phyloP scores from a whole-genome alignment of 2,888 invertebrate species.

The Troides aeacus region DNA sequence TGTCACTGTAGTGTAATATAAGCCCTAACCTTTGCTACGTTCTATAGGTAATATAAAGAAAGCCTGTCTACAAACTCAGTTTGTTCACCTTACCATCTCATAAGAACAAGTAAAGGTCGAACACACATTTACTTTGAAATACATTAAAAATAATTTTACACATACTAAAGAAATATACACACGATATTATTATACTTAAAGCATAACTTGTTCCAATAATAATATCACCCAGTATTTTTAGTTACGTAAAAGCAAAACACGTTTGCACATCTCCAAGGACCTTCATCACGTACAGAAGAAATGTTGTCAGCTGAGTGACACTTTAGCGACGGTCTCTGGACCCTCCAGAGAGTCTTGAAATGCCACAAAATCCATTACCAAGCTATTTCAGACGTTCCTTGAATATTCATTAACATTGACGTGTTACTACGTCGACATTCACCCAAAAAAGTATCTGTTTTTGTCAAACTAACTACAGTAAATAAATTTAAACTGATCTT shows the following conservation, averaged over 20 bases:
- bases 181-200: too few species aligned
- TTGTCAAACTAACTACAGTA: background rate
- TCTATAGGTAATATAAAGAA: too few species aligned
- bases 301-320: constrained; percentile 21
- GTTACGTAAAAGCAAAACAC: background rate
- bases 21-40: too few species aligned
- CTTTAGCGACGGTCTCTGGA: constrained; percentile 15
- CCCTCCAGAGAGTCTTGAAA: constrained; percentile 17
- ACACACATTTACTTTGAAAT: too few species aligned
- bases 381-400: constrained; percentile 12
- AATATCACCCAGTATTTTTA: background rate
- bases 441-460: background rate
- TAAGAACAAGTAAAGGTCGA: too few species aligned
- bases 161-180: too few species aligned
- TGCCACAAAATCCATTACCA: constrained; percentile 20
- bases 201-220: too few species aligned
- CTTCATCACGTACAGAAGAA: constrained; percentile 10
- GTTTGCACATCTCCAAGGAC: constrained; percentile 3
- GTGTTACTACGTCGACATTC: background rate
- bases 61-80: too few species aligned
- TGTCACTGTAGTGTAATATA: too few species aligned
- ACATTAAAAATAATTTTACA: too few species aligned
- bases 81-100: too few species aligned
- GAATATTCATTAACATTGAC: constrained; percentile 13
- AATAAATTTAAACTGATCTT: background rate